Evolutionary conservation across 1,140 invertebrate genomes (phyloP).

Genomic region (Lordiphosa collinella): DNA sequence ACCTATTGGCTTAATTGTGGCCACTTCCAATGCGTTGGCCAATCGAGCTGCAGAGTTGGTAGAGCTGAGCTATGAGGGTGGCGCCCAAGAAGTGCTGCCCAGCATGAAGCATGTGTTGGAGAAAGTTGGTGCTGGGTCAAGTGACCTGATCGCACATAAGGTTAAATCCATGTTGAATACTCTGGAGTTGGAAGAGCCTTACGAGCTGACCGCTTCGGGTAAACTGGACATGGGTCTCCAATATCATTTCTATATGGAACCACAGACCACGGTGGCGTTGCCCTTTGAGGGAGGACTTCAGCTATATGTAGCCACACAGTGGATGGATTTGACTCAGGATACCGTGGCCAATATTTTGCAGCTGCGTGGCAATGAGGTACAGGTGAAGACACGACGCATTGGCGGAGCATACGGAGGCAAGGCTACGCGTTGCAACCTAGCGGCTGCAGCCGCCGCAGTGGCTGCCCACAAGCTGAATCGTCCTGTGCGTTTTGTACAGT

Average conservation of each 20-base stretch:
- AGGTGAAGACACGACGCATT: constrained; percentile 83
- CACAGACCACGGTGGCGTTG: constrained; percentile 83
- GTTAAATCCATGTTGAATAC: constrained; percentile 46
- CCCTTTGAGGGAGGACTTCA: constrained; percentile 84
- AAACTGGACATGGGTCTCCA: constrained; percentile 74
- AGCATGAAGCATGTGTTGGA: constrained; percentile 57
- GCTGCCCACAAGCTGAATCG: constrained; percentile 83
- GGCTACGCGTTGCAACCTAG: constrained; percentile 81
- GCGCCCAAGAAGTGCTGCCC: constrained; percentile 40
- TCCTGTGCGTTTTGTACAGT: constrained; percentile 84
- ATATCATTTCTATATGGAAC: constrained; percentile 84
- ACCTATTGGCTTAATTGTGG: constrained; percentile 86
- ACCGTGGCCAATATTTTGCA: constrained; percentile 82
- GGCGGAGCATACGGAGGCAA: constrained; percentile 88
- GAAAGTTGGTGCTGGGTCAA: constrained; percentile 10
- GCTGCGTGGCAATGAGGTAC: constrained; percentile 82
- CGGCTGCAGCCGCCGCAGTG: constrained; percentile 83
- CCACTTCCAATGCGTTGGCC: constrained; percentile 83
- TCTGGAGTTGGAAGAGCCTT: constrained; percentile 37
- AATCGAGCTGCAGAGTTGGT: constrained; percentile 85
- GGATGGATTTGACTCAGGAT: constrained; percentile 84
- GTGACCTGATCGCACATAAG: constrained; percentile 38
- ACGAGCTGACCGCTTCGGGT: constrained; percentile 46
- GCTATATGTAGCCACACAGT: constrained; percentile 84
- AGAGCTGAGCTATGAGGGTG: constrained; percentile 83